Evolutionary conservation across 2,888 invertebrate genomes (phyloP), one percentile per base, ranked within the genome.

Genomic region (Lasioglossum malachurum): DNA sequence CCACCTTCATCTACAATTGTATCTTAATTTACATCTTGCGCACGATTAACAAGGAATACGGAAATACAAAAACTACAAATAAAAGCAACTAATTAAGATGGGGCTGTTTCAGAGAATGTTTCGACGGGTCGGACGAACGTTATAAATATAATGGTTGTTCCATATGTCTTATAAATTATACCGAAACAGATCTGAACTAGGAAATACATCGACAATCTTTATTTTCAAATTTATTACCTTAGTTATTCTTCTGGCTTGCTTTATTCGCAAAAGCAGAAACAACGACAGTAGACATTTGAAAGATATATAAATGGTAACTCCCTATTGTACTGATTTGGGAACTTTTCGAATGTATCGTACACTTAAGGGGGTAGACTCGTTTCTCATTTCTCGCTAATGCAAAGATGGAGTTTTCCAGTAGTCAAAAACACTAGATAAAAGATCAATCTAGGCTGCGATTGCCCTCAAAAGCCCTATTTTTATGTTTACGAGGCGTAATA

Each of bases 1-100:
- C 81, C 78, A 76, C 57, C 35, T 89, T 86, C 41, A 83, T 80
- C 85, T 87, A 72, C 49, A 89, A 88, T 75, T 53, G 72, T 81
- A 77, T 71, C 12, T 44, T 57, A 53, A 0, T 41, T 77, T 77
- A 71, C 2, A 71, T 71, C 12, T n/a, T 69, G 19, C 5, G 12
- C 38, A 69, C 10, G 19, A 64, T 64, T 64, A 31, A 35, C 64
- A 31, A 64, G 8, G 3, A 27, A 64, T 19, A 64, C 16, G 19
- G 31, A 16, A 64, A 31, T 64, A 64, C 19, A 64, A 19, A 31
- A 64, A 64, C 64, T 64, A 31, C 8, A 64, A 31, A 64, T 16
- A 8, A 19, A 64, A 64, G 64, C 64, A 64, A 64, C 19, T 64
- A 64, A 64, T n/a, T n/a, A 64, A 64, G 16, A 31, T 31, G 31